Evolutionary conservation across 1,140 invertebrate genomes (phyloP).

Genomic region (Mycetomoellerius zeteki): DNA sequence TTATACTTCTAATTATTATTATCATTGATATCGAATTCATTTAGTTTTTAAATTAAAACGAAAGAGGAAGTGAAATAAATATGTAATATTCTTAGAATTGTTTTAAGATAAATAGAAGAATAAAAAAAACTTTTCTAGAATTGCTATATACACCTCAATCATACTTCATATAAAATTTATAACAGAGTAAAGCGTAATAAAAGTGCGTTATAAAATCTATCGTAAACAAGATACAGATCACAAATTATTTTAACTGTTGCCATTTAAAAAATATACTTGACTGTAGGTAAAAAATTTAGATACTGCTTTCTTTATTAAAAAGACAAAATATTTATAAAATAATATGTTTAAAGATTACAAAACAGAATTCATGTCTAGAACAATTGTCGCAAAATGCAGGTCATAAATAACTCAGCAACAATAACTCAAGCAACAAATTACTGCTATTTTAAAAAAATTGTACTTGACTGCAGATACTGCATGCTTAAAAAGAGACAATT

Average conservation of each 20-base stretch:
- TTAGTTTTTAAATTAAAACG: not conserved
- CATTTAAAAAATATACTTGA: not conserved
- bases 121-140: not conserved
- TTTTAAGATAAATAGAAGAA: not conserved
- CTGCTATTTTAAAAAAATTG: too few species aligned
- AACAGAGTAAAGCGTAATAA: not conserved
- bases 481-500: too few species aligned
- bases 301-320: not conserved
- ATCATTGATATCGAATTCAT: not conserved
- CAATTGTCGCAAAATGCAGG: too few species aligned
- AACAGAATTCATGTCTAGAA: not conserved
- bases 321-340: not conserved
- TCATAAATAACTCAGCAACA: too few species aligned
- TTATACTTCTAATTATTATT: not conserved
- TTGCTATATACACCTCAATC: not conserved
- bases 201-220: constrained; percentile 21
- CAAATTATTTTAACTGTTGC: not conserved
- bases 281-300: not conserved
- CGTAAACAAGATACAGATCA: not conserved
- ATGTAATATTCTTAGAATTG: not conserved
- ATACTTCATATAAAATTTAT: constrained; percentile 3
- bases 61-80: not conserved
- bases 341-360: not conserved
- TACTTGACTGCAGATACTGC: too few species aligned
- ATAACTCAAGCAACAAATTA: too few species aligned